Percentiles rank a stretch among this genome's conserved stretches.
Evolutionary conservation across 2,113 vertebrate species (phyloP).

Genomic region (Petrocephalus microphthalmus): DNA sequence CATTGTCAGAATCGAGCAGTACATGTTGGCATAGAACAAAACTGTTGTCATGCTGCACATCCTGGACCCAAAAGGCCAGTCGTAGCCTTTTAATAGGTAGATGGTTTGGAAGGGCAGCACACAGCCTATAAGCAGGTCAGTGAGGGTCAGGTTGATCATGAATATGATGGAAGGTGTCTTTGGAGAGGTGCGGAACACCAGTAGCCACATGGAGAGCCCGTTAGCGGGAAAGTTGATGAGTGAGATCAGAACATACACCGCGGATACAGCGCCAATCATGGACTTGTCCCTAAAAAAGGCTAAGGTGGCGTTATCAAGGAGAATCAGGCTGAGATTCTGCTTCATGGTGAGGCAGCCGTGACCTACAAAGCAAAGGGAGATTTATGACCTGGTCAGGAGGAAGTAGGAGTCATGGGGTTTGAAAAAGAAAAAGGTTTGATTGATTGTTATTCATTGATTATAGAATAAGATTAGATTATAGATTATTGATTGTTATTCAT

Average conservation of each 20-base stretch:
- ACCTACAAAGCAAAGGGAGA: conserved; percentile 28
- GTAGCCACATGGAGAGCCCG: conserved; percentile 75
- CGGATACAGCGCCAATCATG: conserved; percentile 53
- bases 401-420: neutral
- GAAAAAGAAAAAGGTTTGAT: neutral
- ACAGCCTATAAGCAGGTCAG: conserved; percentile 69
- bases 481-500: no score
- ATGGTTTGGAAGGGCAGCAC: conserved; percentile 83
- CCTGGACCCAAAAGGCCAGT: conserved; percentile 68
- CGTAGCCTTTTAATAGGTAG: conserved; percentile 66
- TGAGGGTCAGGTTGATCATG: conserved; percentile 88
- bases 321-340: conserved; percentile 14
- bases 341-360: conserved; percentile 33
- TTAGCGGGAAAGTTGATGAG: conserved; percentile 74
- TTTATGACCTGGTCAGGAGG: neutral
- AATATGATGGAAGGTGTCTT: conserved; percentile 77
- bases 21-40: conserved; percentile 86
- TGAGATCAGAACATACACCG: conserved; percentile 69
- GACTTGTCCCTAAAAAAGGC: conserved; percentile 59
- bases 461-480: no score
- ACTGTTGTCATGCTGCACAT: conserved; percentile 75
- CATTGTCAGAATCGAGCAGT: conserved; percentile 85
- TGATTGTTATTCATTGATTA: no score
- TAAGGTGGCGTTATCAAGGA: conserved; percentile 67
- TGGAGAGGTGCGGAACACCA: conserved; percentile 70